Conservation (phyloP, 35 echinoderm and acorn worm genomes). For the Apostichopus parvimensis region DNA sequence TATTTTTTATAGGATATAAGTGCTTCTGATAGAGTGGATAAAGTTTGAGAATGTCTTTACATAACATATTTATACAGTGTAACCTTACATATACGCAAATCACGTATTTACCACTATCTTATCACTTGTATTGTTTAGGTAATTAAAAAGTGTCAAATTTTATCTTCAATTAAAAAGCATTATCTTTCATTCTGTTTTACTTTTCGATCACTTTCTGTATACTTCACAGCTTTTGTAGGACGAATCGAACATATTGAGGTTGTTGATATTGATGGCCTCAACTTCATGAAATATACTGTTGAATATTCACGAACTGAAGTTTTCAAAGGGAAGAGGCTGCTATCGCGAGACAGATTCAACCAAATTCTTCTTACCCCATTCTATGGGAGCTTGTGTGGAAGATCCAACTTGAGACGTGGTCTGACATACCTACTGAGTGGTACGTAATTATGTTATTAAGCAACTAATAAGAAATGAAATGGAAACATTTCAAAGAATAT, state of each 20-base stretch:
- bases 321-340: slow-evolving; percentile 13
- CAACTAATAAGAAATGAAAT: neutral
- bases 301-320: neutral
- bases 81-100: too few species aligned
- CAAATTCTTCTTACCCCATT: slow-evolving; percentile 13
- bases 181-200: neutral
- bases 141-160: too few species aligned
- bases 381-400: slow-evolving; percentile 30
- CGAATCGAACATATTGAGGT: neutral
- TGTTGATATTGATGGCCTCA: neutral
- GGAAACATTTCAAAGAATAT: neutral
- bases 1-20: neutral
- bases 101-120: too few species aligned
- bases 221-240: slow-evolving; percentile 8
- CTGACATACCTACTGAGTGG: slow-evolving; percentile 6
- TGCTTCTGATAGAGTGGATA: too few species aligned
- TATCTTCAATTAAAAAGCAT: too few species aligned
- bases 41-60: too few species aligned
- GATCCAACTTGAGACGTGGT: neutral
- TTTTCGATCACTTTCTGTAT: neutral
- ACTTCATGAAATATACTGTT: neutral
- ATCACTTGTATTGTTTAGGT: too few species aligned
- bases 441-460: neutral
- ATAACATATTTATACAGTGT: too few species aligned
- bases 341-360: neutral